Base-by-base conservation (phyloP, 1,140 invertebrate genomes). In the Andrena cerasifolii region DNA sequence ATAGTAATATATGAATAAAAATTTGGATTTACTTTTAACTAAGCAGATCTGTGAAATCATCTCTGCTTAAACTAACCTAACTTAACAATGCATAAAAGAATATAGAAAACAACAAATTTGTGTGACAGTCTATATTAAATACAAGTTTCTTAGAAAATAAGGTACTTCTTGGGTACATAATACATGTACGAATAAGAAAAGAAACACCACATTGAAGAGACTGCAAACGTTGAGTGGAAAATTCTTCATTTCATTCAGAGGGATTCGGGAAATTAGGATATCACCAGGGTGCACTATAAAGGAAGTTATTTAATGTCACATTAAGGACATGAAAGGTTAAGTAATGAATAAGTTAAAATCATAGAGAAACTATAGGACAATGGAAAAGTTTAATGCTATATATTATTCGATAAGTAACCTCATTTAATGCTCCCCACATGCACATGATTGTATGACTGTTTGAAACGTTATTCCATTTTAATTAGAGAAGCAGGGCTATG, bases 231-330 rank as follows among this genome's bases (percentile, higher is more conserved):
- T 8, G 6, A 54, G 24, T 12, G 26, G 24, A 31, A 33, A 58
- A 33, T 58, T 33, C 24, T 33, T 58, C 54, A 56, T 18, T 56
- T 3, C 26, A 31, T 58, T 58, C 28, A 33, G 24, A 12, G 51
- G 28, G 28, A 58, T 58, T 33, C 54, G 33, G 5, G 33, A 58
- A 58, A 33, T 58, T 33, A 58, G 16, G 5, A 58, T 58, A 58
- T 28, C 18, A 33, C 54, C 28, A 33, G 12, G 28, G 14, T 58
- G n/a, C 7, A n/a, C 16, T 28, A 33, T n/a, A 58, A 33, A 2
- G 21, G 10, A 58, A 31, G 31, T 59, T 21, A n/a, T 16, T 31
- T 12, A 12, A 3, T 26, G 1, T 4, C 1, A 36, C 2, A 26
- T n/a, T n/a, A 40, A 14, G 0, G 18, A 4, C 26, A 54, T n/a